Conservation (phyloP, 2,888 invertebrate genomes). For the Epistrophella euchroma region DNA sequence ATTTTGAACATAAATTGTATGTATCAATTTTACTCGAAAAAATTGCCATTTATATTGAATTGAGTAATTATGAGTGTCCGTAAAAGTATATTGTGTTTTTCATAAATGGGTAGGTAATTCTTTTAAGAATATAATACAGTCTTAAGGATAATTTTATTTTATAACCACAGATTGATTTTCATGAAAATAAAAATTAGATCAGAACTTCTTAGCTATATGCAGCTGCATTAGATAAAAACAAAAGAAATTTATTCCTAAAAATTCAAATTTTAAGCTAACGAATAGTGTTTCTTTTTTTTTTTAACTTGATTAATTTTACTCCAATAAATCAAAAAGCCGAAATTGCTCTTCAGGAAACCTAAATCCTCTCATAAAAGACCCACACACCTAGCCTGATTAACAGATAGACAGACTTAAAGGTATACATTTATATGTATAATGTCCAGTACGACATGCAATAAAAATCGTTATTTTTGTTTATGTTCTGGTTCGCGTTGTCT, state of each 20-base stretch:
- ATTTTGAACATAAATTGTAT: too few relatives aligned
- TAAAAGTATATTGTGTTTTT: too few relatives aligned
- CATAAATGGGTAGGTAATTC: too few relatives aligned
- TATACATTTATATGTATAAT: neutral
- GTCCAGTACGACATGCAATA: slow-evolving; percentile 48
- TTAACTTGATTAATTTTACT: slow-evolving; percentile 7
- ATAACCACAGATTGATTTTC: too few relatives aligned
- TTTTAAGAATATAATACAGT: too few relatives aligned
- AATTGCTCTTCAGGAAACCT: slow-evolving; percentile 20
- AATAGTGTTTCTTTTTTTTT: neutral
- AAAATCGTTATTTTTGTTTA: slow-evolving; percentile 31
- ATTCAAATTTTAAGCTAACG: neutral
- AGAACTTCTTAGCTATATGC: neutral
- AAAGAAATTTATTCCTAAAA: neutral
- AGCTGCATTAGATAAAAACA: neutral
- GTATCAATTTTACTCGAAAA: too few relatives aligned
- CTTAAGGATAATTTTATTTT: too few relatives aligned
- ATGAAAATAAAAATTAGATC: too few relatives aligned
- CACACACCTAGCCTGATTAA: slow-evolving; percentile 36
- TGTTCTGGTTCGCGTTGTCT: slow-evolving; percentile 42
- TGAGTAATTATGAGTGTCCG: too few relatives aligned
- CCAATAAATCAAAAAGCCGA: slow-evolving; percentile 71
- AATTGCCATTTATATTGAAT: too few relatives aligned
- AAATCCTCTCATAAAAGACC: slow-evolving; percentile 14
- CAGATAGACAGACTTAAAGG: slow-evolving; percentile 21